A percentile compares a stretch with the other conserved stretches of the same genome.
Conservation (phyloP, 2,888 invertebrate genomes). For the Pheosia gnoma region DNA sequence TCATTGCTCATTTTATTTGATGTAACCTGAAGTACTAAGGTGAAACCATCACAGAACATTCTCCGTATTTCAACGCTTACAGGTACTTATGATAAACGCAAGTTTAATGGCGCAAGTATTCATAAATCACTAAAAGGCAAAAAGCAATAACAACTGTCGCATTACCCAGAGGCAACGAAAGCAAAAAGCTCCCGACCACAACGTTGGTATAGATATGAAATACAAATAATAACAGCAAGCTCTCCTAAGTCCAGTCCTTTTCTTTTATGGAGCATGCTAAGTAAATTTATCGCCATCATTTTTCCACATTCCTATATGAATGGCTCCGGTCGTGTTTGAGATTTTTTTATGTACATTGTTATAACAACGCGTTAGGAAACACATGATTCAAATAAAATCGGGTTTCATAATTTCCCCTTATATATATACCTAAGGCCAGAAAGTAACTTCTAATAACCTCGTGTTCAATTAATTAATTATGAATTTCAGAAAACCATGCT, state of each 20-base stretch:
- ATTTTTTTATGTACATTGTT: constrained; percentile 58
- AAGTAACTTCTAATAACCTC: not conserved
- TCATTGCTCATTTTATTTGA: too few relatives aligned
- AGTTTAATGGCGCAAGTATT: not conserved
- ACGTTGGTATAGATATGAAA: constrained; percentile 16
- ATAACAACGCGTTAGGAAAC: constrained; percentile 39
- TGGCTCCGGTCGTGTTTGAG: constrained; percentile 47
- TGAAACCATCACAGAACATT: too few relatives aligned
- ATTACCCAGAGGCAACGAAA: constrained; percentile 12
- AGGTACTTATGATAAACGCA: too few relatives aligned
- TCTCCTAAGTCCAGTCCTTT: constrained; percentile 47
- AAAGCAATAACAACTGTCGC: not conserved
- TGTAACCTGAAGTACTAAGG: too few relatives aligned
- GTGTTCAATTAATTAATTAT: constrained; percentile 12
- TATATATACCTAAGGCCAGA: constrained; percentile 31
- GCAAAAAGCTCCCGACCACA: constrained; percentile 3
- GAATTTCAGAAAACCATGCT: constrained; percentile 29
- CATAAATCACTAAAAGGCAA: not conserved
- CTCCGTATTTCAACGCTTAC: too few relatives aligned
- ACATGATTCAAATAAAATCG: constrained; percentile 49
- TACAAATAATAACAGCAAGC: constrained; percentile 29
- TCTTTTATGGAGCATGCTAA: constrained; percentile 57
- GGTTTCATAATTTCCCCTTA: constrained; percentile 43
- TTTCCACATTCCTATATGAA: constrained; percentile 52
- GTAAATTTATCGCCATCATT: constrained; percentile 61